Conservation (phyloP, 1,140 invertebrate genomes). For the Plodia interpunctella region DNA sequence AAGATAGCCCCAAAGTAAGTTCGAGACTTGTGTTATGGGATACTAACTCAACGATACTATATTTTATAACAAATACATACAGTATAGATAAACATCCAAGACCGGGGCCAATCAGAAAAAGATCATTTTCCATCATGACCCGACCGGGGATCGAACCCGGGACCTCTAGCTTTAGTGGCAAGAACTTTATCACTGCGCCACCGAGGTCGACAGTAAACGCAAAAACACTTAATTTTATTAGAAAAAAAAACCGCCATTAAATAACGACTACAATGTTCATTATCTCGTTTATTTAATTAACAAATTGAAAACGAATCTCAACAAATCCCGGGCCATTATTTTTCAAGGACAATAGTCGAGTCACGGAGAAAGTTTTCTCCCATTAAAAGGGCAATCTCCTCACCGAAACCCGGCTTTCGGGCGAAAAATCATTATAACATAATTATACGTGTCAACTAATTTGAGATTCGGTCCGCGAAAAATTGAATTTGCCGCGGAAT, state of each 20-base stretch:
- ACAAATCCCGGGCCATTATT: neutral
- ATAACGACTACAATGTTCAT: neutral
- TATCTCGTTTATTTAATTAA: neutral
- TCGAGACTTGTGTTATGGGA: no score
- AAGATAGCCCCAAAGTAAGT: no score
- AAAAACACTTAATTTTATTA: neutral
- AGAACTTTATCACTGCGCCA: no score
- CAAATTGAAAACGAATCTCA: neutral
- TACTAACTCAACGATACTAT: no score
- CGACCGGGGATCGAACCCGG: no score
- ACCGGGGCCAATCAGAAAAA: no score
- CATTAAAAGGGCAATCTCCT: neutral
- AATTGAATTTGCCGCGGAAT: neutral
- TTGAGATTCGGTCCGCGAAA: neutral
- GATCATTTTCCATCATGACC: no score
- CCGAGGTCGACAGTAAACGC: no score
- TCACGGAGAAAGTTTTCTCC: neutral
- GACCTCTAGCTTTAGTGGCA: no score
- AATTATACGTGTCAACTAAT: constrained; percentile 3
- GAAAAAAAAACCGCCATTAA: neutral
- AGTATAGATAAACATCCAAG: no score
- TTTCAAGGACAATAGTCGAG: neutral
- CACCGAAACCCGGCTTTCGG: neutral
- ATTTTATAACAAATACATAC: no score
- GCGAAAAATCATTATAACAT: neutral